Evolutionary conservation across 2,797 vertebrate species (phyloP), one percentile per base, ranked within the genome.

Genomic region (Myoxocephalus aenaeus): DNA sequence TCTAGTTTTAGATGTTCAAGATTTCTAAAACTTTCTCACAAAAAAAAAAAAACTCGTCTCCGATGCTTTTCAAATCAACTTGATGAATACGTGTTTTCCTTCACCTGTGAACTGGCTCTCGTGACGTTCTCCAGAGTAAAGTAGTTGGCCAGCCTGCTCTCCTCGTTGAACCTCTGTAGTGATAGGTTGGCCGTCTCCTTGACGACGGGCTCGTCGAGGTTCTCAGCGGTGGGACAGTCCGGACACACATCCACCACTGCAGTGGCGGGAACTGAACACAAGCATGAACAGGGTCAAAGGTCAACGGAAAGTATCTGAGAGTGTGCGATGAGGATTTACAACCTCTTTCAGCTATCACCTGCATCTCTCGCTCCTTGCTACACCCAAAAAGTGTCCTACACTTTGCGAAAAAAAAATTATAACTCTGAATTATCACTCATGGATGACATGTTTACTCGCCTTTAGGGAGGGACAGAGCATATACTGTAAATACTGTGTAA

Each of bases 141-240:
- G 81, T 89, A 79, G 72, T 93, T 91, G 32, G 62, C 66, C 54
- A 89, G 83, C 4, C 12, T 5, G 27, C 85, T 90, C 62, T 93
- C 91, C 57, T 87, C 83, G 20, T 94, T 95, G 65, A 93, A 95
- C 85, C 86, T 92, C 71, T 92, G 85, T 50, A 94, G 83, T 13
- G 90, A 90, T 3, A 94, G 90, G 6, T 84, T 90, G 61, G 82
- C 87, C 1, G 91, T 92, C 58, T 94, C 92, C 48, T 77, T 75
- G 54, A 94, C 50, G 2, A 88, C 51, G 0, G 92, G 91, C 14
- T 93, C 91, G 0, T 90, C 81, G 38, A 93, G 25, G 29, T 86
- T 73, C 0, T 86, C 82, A 0, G 86, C 69, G 0, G 86, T 93
- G 48, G 93, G 90, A 77, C 94, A 95, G 81, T 95, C 94, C 0